These are phyloP conservation scores for Tragelaphus buxtoni DNA, from an alignment of 2,113 vertebrate species.

Conservation along the genomic window DNA sequence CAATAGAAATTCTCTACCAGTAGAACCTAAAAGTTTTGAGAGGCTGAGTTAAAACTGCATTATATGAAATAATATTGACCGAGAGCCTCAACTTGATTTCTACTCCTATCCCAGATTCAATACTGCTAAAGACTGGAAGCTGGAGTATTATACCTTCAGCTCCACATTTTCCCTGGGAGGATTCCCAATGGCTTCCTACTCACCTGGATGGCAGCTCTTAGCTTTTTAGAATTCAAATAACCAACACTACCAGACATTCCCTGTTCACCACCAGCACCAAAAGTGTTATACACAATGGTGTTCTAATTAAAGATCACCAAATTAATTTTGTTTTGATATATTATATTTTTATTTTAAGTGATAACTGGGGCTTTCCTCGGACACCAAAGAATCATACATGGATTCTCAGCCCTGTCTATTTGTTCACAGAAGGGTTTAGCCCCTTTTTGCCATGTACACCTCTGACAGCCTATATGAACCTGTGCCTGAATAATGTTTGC, in stretches of 20 bases:
- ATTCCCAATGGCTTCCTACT: background rate
- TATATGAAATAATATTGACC: background rate
- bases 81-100: background rate
- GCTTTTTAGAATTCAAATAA: background rate
- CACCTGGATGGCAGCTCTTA: background rate
- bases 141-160: rapidly evolving
- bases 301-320: background rate
- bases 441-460: background rate
- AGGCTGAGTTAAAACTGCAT: background rate
- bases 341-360: background rate
- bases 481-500: background rate
- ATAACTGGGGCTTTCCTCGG: background rate
- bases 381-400: background rate
- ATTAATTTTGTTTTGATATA: background rate
- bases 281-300: background rate
- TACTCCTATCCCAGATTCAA: background rate
- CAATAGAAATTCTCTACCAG: background rate
- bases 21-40: background rate
- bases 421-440: background rate
- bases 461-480: background rate
- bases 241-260: background rate
- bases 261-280: background rate
- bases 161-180: background rate
- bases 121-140: background rate
- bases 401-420: background rate